Evolutionary conservation across 2,113 vertebrate species (phyloP).

Genomic region (Takifugu bimaculatus): DNA sequence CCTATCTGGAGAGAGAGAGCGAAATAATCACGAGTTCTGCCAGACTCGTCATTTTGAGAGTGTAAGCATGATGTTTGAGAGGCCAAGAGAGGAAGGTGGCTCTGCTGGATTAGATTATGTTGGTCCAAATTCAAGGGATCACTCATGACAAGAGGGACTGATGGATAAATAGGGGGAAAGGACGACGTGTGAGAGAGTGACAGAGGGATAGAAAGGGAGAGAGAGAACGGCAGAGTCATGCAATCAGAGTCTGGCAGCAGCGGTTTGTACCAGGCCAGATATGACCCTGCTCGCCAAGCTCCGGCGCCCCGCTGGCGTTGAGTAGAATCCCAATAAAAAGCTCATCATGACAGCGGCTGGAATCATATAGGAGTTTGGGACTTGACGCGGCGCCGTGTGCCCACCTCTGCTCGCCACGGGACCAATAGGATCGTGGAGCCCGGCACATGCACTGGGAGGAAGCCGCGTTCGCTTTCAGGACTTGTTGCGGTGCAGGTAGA

Average conservation of each 20-base stretch:
- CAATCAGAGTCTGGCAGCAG: constrained; percentile 54
- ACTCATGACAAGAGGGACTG: constrained; percentile 33
- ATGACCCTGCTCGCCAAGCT: constrained; percentile 37
- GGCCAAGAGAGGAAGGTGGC: constrained; percentile 34
- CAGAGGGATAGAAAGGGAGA: constrained; percentile 29
- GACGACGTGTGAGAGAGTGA: constrained; percentile 1
- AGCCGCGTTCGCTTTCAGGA: not conserved
- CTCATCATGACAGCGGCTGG: constrained; percentile 19
- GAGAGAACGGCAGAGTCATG: constrained; percentile 52
- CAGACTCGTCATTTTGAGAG: constrained; percentile 60
- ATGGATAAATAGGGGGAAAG: constrained; percentile 19
- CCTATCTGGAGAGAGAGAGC: constrained; percentile 1
- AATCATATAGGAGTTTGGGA: constrained; percentile 30
- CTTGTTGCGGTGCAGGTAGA: constrained; percentile 20
- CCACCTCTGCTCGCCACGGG: constrained; percentile 25
- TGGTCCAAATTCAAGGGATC: constrained; percentile 60
- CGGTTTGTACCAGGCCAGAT: constrained; percentile 41
- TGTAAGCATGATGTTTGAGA: constrained; percentile 41
- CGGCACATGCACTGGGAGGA: constrained; percentile 22
- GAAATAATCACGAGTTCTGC: constrained; percentile 10
- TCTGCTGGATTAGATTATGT: constrained; percentile 56
- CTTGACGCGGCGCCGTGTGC: constrained; percentile 15
- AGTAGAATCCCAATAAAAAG: constrained; percentile 31
- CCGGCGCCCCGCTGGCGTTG: not conserved
- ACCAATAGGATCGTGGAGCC: constrained; percentile 42